Evolutionary conservation across 2,797 vertebrate genomes (phyloP), one percentile per base, ranked within the genome.

Genomic region (Neosilurus hyrtlii): DNA sequence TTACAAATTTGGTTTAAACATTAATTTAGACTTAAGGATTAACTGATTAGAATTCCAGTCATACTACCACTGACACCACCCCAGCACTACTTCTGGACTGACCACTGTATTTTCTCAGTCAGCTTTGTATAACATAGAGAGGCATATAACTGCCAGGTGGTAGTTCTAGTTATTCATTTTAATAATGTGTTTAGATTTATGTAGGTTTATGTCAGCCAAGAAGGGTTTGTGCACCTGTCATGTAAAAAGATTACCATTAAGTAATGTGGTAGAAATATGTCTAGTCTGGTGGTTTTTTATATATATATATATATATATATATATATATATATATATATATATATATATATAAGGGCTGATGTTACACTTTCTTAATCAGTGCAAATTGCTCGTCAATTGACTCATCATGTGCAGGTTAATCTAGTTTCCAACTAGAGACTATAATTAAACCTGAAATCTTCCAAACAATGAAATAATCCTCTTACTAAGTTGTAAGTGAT

Each of bases 401-500:
- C 8, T 63, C 22, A 4, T 26, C n/a, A 24, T 76, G 30, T 22
- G 11, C 9, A 12, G 54, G 4, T 37, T 35, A 20, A 57, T 22
- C 11, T 54, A 61, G 30, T 76, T 61, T 59, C 30, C 35, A 61
- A 12, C n/a, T 35, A 30, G 4, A 65, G 0, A 6, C 2, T 74
- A 57, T 22, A 79, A n/a, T 30, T 52, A 66, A 79, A 30, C 5
- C 9, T 52, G 18, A 30, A 51, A 26, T 52, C 15, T 78, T 62
- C 0, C 0, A 9, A 0, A 24, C 0, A 54, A 5, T 16, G 18
- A 22, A 43, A 4, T 43, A 63, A 61, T 78, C 1, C 18, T 18
- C 16, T 20, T 71, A 35, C 66, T 61, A 14, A 79, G 14, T 82
- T 70, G 30, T 72, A 49, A 51, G 22, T 81, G 59, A 37, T 56